Percentiles rank a stretch among this genome's conserved stretches.
Evolutionary conservation across 2,888 invertebrate species (phyloP).

Genomic region (Drosophila mulleri): DNA sequence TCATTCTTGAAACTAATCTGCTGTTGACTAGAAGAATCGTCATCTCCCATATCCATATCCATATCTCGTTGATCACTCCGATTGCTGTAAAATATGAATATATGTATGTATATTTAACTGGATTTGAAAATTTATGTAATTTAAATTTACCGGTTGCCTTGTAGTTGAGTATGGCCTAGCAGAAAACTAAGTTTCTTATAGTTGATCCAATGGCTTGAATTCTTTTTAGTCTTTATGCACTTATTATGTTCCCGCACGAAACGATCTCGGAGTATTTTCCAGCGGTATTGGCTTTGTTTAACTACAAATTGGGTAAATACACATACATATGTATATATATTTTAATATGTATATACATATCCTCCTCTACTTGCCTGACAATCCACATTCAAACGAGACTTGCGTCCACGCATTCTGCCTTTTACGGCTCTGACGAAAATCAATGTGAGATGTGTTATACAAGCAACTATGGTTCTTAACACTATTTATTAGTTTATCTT

Average conservation of each 20-base stretch:
- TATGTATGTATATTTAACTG: background rate
- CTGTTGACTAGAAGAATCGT: background rate
- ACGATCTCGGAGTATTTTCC: conserved; percentile 46
- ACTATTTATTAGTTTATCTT: conserved; percentile 21
- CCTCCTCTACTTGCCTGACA: conserved; percentile 31
- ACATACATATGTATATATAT: too few relatives aligned
- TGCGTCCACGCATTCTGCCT: conserved; percentile 37
- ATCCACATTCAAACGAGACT: conserved; percentile 35
- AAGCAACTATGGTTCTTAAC: conserved; percentile 43
- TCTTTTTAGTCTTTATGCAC: conserved; percentile 2
- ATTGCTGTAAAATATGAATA: background rate
- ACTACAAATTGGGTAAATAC: conserved; percentile 21
- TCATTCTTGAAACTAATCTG: background rate
- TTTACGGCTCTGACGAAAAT: conserved; percentile 23
- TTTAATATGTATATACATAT: background rate
- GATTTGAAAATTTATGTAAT: background rate
- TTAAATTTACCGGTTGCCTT: conserved; percentile 9
- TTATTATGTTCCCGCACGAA: conserved; percentile 46
- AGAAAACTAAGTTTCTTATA: conserved; percentile 34
- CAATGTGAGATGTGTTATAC: conserved; percentile 29
- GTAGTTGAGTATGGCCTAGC: conserved; percentile 27
- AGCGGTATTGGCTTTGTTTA: conserved; percentile 32
- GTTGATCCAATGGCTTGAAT: conserved; percentile 6
- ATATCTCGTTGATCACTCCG: background rate
- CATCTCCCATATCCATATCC: background rate